Evolutionary conservation across 2,888 invertebrate genomes (phyloP), one percentile per base, ranked within the genome.

Genomic region (Rotaria sp.): DNA sequence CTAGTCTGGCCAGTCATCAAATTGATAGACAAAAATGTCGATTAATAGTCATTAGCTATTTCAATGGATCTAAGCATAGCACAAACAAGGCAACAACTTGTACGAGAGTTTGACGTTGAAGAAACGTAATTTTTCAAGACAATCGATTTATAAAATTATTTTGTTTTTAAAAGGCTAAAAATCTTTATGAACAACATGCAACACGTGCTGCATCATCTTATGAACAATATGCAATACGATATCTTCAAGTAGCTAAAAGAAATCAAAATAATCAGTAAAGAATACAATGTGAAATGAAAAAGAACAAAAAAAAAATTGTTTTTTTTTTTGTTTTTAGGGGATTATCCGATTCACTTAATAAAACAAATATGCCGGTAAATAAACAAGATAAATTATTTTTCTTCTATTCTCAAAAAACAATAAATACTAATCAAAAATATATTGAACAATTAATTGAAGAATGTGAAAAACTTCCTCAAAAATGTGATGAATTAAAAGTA

Each of bases 401-500:
- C 21, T 67, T 35, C 21, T 35, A 21, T 67, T 21, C 67, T 18
- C 35, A 67, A 67, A 35, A 21, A 35, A 38, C 30, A 15, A 67
- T 67, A 1, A 2, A 67, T 67, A 21, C 3, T 13, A 67, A 18
- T 21, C 21, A 38, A 21, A 67, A 67, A 67, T 35, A n/a, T 24
- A 38, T 26, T 38, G 8, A 38, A 38, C 21, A 41, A 38, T 74
- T 35, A 45, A 45, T 45, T 45, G 45, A 80, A 80, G 13, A 80
- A n/a, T 80, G 45, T n/a, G 21, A 80, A 11, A 45, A 45, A 80
- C 41, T 45, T n/a, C 10, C 45, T 41, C 26, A 45, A 45, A 45
- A 80, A n/a, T 80, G 80, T n/a, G 45, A 80, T 80, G 80, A 80
- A 45, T n/a, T 80, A 45, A 41, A 80, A 80, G 45, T n/a, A n/a